Evolutionary conservation across 2,113 vertebrate genomes (phyloP).

Genomic region (Gopherus flavomarginatus): DNA sequence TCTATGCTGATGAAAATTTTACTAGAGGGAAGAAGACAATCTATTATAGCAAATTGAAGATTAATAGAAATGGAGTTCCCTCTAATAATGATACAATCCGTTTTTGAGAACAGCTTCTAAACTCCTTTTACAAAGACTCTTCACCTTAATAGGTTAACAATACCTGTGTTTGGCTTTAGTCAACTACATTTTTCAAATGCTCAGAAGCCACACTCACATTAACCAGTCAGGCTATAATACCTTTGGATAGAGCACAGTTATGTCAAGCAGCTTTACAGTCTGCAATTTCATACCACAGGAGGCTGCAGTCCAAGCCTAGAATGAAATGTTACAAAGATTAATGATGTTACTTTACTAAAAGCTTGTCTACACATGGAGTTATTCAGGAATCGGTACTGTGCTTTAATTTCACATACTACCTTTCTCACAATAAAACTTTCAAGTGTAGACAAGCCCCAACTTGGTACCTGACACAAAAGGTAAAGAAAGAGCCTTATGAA

Average conservation of each 20-base stretch:
- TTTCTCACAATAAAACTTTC: not conserved
- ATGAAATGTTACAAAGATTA: not conserved
- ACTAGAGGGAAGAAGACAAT: not conserved
- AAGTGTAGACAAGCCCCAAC: not conserved
- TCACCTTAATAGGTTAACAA: not conserved
- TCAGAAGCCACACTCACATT: constrained; percentile 23
- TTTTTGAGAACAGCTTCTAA: not conserved
- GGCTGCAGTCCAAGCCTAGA: not conserved
- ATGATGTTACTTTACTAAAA: not conserved
- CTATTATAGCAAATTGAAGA: not conserved
- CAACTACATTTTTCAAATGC: constrained; percentile 2
- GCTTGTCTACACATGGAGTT: not conserved
- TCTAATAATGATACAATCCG: not conserved
- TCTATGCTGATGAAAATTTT: not conserved
- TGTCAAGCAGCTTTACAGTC: constrained; percentile 12
- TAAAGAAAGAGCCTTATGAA: not conserved
- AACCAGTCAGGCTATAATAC: not conserved
- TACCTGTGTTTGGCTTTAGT: not conserved
- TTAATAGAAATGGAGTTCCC: too few relatives aligned
- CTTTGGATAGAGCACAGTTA: constrained; percentile 15
- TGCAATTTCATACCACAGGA: not conserved
- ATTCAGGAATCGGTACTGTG: not conserved
- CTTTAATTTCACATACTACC: not conserved
- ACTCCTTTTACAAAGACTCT: not conserved
- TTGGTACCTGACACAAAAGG: not conserved